Evolutionary conservation across 2,113 vertebrate species (phyloP).

Genomic region (Marcusenius ussheri): DNA sequence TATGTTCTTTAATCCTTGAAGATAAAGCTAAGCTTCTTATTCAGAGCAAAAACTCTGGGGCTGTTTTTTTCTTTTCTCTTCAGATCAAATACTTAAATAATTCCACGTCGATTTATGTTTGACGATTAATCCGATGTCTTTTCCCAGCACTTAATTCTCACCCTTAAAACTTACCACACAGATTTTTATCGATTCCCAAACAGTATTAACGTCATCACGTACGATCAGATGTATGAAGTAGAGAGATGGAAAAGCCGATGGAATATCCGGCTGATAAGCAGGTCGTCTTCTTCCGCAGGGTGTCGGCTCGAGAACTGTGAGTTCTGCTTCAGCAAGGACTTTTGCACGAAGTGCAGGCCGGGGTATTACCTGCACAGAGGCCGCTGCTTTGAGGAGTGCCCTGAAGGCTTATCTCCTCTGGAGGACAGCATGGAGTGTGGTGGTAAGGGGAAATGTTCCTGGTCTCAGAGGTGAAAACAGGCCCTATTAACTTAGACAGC

Average conservation of each 20-base stretch:
- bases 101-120: neutral
- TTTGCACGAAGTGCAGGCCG: constrained; percentile 94
- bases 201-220: neutral
- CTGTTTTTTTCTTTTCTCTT: neutral
- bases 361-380: constrained; percentile 96
- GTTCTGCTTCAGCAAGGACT: constrained; percentile 98
- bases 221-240: neutral
- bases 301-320: constrained; percentile 99
- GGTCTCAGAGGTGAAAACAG: neutral
- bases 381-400: constrained; percentile 89
- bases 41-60: neutral
- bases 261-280: neutral
- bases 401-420: constrained; percentile 83
- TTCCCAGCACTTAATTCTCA: neutral
- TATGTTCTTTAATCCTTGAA: neutral
- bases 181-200: neutral
- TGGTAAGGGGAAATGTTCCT: constrained; percentile 63
- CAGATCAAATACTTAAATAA: neutral
- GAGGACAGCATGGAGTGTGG: constrained; percentile 94
- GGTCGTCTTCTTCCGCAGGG: constrained; percentile 57
- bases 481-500: neutral
- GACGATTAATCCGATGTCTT: neutral
- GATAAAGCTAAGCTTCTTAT: neutral
- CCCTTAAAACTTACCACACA: neutral
- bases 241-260: neutral